Evolutionary conservation across 2,113 vertebrate species (phyloP).

Genomic region (Balaenoptera acutorostrata): DNA sequence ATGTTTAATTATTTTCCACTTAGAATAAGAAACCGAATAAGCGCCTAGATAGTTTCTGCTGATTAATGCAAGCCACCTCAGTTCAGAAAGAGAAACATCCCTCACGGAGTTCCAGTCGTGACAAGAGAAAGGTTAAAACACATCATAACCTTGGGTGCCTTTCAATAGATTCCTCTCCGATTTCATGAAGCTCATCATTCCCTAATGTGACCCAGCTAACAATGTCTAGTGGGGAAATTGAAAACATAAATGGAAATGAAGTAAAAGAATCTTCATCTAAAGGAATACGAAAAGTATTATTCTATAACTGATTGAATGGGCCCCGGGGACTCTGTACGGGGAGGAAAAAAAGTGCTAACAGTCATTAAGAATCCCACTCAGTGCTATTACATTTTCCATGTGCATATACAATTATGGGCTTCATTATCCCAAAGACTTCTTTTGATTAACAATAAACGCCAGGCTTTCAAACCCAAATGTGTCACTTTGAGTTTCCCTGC

Average conservation of each 20-base stretch:
- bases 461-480: constrained; percentile 75
- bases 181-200: constrained; percentile 79
- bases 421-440: constrained; percentile 78
- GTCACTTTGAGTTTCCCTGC: constrained; percentile 75
- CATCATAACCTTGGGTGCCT: constrained; percentile 77
- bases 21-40: constrained; percentile 57
- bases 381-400: constrained; percentile 74
- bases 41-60: constrained; percentile 72
- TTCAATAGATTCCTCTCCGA: constrained; percentile 80
- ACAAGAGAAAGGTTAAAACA: constrained; percentile 79
- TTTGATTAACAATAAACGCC: constrained; percentile 81
- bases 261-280: constrained; percentile 80
- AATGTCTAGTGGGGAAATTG: constrained; percentile 85
- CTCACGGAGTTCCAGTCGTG: constrained; percentile 66
- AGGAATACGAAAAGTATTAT: constrained; percentile 80
- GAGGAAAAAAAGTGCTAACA: constrained; percentile 58
- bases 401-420: constrained; percentile 76
- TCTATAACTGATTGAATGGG: constrained; percentile 81
- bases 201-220: constrained; percentile 89
- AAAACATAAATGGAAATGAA: constrained; percentile 90
- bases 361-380: constrained; percentile 78
- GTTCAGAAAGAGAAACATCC: constrained; percentile 74
- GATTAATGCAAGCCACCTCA: constrained; percentile 71
- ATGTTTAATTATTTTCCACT: constrained; percentile 79
- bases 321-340: constrained; percentile 72